Base-by-base conservation (phyloP, 1,140 invertebrate species). In the Asbolus verrucosus region DNA sequence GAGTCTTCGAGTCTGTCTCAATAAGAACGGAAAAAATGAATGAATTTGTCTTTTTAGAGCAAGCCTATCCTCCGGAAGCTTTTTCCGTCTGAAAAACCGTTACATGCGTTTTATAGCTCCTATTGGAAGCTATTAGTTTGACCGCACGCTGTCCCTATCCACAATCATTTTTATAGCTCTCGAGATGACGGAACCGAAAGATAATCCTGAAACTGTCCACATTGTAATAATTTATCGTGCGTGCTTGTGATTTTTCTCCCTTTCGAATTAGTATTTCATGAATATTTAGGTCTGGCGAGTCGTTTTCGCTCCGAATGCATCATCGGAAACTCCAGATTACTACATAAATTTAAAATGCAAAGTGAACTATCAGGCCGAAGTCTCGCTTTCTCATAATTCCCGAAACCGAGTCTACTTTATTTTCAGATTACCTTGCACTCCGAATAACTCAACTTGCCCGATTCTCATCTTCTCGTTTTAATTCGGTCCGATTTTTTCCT, bases 331-430 rank as follows among this genome's bases (percentile, higher is more conserved):
- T 63, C 41, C 19, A 63, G 41, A 63, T 63, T 63, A 63, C 33
- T 24, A 39, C 61, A 63, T 63, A 63, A 63, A 63, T 63, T 63
- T 63, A 63, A 63, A 63, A 63, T 63, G 61, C 39, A 38, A 63
- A 63, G 15, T 63, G 36, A 63, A 62, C 60, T 36, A 39, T 38
- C 39, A n/a, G 36, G 13, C 13, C 16, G 6, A 39, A 63, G 16
- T 41, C 39, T 39, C 36, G 21, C 33, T 39, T 39, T 41, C 18
- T 63, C 31, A 63, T 21, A 63, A 63, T 63, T 63, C 19, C 19
- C 15, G 9, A 15, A 9, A 15, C 54, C 54, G n/a, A n/a, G 21
- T 54, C 46, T 54, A 54, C 46, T 54, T 54, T 54, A 54, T 54
- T 54, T 54, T 54, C 46, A 27, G 46, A 54, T 54, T 54, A 54